Evolutionary conservation across 2,797 vertebrate genomes (phyloP), one percentile per base, ranked within the genome.

Genomic region (Myotis planiceps): DNA sequence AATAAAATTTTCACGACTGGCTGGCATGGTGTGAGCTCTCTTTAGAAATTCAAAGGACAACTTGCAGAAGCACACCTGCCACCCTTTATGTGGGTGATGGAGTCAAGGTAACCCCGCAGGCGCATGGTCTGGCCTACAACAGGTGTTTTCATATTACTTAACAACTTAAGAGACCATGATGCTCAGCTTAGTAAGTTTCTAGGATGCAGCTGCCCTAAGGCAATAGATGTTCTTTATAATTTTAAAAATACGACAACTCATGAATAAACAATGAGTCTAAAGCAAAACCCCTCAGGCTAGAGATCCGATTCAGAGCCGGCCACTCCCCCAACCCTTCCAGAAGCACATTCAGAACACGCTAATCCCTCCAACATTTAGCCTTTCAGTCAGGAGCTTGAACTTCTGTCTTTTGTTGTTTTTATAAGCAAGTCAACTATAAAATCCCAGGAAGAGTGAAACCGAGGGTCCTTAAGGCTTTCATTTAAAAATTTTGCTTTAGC

Each of bases 201-300:
- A 3, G 32, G 42, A 45, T 21, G 49, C 25, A 80, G 37, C 42
- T 47, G 45, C 83, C 97, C 93, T 68, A 2, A 16, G 94, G 96
- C 74, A 47, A 74, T 47, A 58, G 86, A 78, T 91, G 91, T 96
- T 69, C 89, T 97, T 95, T 71, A n/a, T n/a, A 81, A 79, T 82
- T 90, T 53, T 37, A 6, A 65, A 74, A 79, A 69, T 92, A 79
- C 12, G 94, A 58, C 37, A 92, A 65, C 53, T 93, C 85, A 95
- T 97, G 94, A 96, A 97, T 97, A 96, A 97, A 97, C 94, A 94
- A 87, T 89, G 71, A n/a, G 0, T 10, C 39, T 75, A 87, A 93
- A 55, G 83, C 66, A 69, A 84, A 96, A 53, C 45, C 53, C 91
- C 88, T 87, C 58, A 4, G 93, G 95, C 86, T 89, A 72, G 66